These are phyloP conservation scores for Drosophila buzzatii DNA, from an alignment of 2,888 invertebrate species.

Conservation along the genomic window DNA sequence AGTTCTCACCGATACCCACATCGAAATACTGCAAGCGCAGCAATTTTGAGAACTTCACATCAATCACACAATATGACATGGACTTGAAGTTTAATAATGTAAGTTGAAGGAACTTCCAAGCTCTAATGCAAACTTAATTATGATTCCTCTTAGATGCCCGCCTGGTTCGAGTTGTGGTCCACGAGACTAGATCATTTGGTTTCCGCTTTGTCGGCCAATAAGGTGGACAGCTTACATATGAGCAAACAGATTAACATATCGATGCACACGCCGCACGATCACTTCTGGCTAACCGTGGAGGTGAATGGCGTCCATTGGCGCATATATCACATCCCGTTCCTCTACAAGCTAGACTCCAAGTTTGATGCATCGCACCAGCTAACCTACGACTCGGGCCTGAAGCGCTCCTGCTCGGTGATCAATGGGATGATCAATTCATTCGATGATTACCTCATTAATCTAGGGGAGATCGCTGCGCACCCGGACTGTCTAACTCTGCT, in stretches of 20 bases:
- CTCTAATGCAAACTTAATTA: neutral
- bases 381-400: constrained; percentile 82
- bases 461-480: constrained; percentile 73
- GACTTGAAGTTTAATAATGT: constrained; percentile 83
- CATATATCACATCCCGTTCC: constrained; percentile 83
- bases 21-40: constrained; percentile 84
- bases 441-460: constrained; percentile 83
- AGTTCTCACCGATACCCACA: constrained; percentile 84
- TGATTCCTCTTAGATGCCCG: constrained; percentile 79
- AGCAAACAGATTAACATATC: constrained; percentile 82
- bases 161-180: constrained; percentile 84
- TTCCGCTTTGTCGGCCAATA: constrained; percentile 82
- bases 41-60: constrained; percentile 84
- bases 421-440: constrained; percentile 84
- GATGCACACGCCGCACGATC: constrained; percentile 82
- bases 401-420: constrained; percentile 84
- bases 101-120: constrained; percentile 24
- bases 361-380: constrained; percentile 84
- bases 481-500: constrained; percentile 80
- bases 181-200: constrained; percentile 84
- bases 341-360: constrained; percentile 84
- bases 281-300: constrained; percentile 82
- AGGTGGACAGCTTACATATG: constrained; percentile 82
- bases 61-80: constrained; percentile 83
- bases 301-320: constrained; percentile 84